Conservation (phyloP, 2,888 invertebrate species). For the Dynastes maya region DNA sequence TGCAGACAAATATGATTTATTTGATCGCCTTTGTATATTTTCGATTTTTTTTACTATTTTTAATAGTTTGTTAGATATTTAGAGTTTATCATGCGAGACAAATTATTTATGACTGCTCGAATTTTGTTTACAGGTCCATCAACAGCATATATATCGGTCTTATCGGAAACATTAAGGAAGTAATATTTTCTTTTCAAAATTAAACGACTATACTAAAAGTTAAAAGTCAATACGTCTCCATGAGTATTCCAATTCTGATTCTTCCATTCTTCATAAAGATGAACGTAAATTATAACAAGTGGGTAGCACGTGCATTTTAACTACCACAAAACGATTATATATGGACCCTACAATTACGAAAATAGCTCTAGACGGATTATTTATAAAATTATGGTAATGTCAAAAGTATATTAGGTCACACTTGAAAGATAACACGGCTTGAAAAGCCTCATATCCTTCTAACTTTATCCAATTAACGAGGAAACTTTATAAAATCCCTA, state of each 20-base stretch:
- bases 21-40: neutral
- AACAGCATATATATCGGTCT: neutral
- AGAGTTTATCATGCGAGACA: neutral
- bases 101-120: neutral
- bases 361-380: neutral
- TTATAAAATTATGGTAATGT: conserved; percentile 10
- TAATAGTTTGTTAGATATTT: conserved; percentile 10
- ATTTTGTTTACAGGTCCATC: conserved; percentile 16
- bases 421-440: conserved; percentile 9
- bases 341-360: neutral
- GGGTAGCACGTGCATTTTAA: conserved; percentile 19
- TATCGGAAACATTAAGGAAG: conserved; percentile 33
- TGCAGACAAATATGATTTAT: conserved; percentile 8
- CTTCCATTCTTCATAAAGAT: neutral
- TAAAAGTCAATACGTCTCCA: neutral
- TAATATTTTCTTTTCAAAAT: conserved; percentile 7
- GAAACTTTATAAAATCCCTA: conserved; percentile 12
- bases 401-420: neutral
- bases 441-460: neutral
- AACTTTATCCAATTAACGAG: conserved; percentile 14
- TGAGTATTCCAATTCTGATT: neutral
- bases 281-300: neutral
- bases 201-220: conserved; percentile 2
- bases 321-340: neutral
- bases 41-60: conserved; percentile 18